Percentiles rank a stretch among this genome's conserved stretches.
Conservation (phyloP, 1,140 invertebrate species). For the Penaeus japonicus region DNA sequence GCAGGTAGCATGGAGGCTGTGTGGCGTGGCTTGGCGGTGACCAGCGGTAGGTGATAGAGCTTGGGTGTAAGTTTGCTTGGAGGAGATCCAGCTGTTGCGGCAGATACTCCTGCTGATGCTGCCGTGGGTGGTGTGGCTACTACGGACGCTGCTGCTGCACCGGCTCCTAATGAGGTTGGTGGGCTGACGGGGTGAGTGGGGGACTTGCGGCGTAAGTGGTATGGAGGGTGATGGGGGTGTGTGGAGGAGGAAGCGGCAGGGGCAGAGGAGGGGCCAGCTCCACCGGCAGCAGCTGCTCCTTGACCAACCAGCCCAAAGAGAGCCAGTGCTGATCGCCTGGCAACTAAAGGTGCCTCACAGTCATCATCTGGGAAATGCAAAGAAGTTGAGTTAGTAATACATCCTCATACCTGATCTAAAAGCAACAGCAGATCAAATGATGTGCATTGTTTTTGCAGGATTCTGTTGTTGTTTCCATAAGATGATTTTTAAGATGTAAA, state of each 20-base stretch:
- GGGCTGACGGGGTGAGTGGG: slow-evolving; percentile 31
- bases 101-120: slow-evolving; percentile 32
- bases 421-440: no score
- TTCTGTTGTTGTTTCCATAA: no score
- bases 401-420: no score
- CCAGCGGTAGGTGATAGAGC: slow-evolving; percentile 40
- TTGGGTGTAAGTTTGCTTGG: slow-evolving; percentile 25
- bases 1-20: slow-evolving; percentile 55
- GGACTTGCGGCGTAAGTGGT: slow-evolving; percentile 47
- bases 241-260: slow-evolving; percentile 36
- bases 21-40: slow-evolving; percentile 39
- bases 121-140: slow-evolving; percentile 29
- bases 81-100: slow-evolving; percentile 36
- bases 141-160: slow-evolving; percentile 13
- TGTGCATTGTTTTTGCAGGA: no score
- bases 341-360: slow-evolving; percentile 36
- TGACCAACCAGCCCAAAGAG: slow-evolving; percentile 33
- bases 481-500: no score
- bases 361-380: slow-evolving; percentile 28
- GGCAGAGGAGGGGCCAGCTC: slow-evolving; percentile 30
- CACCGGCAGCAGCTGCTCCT: slow-evolving; percentile 26
- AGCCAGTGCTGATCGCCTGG: slow-evolving; percentile 15
- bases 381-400: no score
- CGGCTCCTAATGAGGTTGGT: slow-evolving; percentile 9
- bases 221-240: slow-evolving; percentile 44